phyloP scores from a whole-genome alignment of 92 coral and sea anemone genomes.

The Phenganax marumi region DNA sequence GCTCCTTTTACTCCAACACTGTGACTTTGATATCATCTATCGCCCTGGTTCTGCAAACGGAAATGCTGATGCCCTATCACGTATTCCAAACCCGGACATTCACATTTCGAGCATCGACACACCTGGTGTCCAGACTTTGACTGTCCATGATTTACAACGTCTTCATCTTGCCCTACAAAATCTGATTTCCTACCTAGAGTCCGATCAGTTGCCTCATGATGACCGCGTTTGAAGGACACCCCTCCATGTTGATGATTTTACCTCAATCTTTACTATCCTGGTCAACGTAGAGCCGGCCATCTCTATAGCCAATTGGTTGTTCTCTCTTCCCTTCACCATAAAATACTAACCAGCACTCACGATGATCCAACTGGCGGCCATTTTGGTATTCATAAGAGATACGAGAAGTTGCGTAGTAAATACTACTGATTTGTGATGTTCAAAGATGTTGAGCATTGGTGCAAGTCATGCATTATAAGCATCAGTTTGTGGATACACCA shows the following conservation, averaged over 20 bases:
- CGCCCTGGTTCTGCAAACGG: no score
- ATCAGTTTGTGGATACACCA: no score
- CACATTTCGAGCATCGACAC: no score
- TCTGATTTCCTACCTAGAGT: constrained; percentile 45
- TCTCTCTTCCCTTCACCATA: no score
- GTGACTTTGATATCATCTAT: constrained; percentile 13
- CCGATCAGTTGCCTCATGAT: constrained; percentile 22
- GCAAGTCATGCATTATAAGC: no score
- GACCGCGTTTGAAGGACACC: constrained; percentile 31
- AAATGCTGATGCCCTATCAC: no score
- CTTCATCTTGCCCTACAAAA: constrained; percentile 22
- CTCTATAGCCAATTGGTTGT: no score
- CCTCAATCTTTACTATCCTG: no score
- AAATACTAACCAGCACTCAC: no score
- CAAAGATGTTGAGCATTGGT: constrained; percentile 9
- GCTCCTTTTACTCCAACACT: constrained; percentile 1
- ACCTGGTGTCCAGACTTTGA: background rate
- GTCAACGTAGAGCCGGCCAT: no score
- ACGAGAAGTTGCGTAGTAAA: constrained; percentile 37
- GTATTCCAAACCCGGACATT: no score
- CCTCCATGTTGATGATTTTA: constrained; percentile 35
- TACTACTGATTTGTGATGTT: constrained; percentile 63
- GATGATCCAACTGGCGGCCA: no score
- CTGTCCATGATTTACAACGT: constrained; percentile 31
- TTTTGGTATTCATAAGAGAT: constrained; percentile 48